These are phyloP conservation scores for Drosophila bifasciata DNA, from an alignment of 1,140 invertebrate species.

Conservation along the genomic window DNA sequence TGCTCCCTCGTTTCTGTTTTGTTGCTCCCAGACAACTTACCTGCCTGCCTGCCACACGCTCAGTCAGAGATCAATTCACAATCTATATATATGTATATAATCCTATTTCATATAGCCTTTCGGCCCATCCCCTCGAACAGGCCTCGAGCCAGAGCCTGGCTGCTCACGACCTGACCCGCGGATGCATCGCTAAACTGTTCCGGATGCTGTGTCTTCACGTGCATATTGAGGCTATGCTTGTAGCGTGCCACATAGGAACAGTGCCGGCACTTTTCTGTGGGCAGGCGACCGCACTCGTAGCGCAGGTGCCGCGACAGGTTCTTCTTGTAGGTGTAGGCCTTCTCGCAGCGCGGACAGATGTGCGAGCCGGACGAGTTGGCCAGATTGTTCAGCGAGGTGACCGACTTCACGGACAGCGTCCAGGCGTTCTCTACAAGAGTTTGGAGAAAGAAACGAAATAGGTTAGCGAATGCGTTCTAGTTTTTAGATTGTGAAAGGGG, in stretches of 20 bases:
- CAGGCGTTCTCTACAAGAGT: constrained; percentile 68
- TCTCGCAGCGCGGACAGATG: constrained; percentile 86
- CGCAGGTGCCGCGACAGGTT: constrained; percentile 86
- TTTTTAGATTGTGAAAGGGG: not conserved
- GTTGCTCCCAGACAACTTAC: constrained; percentile 44
- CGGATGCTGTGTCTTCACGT: constrained; percentile 84
- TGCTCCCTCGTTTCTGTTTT: not conserved
- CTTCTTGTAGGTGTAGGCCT: constrained; percentile 86
- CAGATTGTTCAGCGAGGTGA: constrained; percentile 76
- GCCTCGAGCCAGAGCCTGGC: constrained; percentile 11
- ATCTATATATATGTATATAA: constrained; percentile 10
- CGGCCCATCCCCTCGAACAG: constrained; percentile 25
- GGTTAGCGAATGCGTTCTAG: constrained; percentile 50
- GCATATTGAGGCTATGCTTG: constrained; percentile 85
- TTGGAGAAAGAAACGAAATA: constrained; percentile 67
- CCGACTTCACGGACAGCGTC: constrained; percentile 73
- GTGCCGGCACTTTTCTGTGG: constrained; percentile 86
- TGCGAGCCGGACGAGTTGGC: constrained; percentile 41
- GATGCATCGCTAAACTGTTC: constrained; percentile 28
- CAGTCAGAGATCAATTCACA: constrained; percentile 19
- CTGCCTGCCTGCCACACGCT: constrained; percentile 48
- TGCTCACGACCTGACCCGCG: not conserved
- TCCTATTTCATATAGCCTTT: constrained; percentile 18
- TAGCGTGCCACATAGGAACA: constrained; percentile 86
- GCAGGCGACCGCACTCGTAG: constrained; percentile 86